phyloP scores from a whole-genome alignment of 2,888 invertebrate genomes.

The Pemphredon lugubris region DNA sequence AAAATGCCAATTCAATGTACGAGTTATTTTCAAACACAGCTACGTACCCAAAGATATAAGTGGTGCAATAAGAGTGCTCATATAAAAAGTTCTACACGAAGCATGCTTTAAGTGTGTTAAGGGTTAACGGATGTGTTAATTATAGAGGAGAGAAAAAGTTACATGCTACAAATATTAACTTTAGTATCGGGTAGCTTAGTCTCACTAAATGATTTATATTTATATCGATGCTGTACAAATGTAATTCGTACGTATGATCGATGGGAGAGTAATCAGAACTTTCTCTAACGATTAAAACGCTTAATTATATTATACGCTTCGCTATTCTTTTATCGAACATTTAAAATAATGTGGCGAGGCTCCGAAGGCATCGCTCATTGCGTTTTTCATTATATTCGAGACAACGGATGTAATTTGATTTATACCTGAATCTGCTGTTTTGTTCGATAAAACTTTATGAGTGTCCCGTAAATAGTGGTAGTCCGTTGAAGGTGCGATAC shows the following conservation, averaged over 20 bases:
- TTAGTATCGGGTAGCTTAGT: conserved; percentile 7
- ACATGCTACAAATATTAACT: conserved; percentile 63
- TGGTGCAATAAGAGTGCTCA: conserved; percentile 70
- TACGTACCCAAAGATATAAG: conserved; percentile 50
- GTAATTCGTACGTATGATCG: too few species aligned
- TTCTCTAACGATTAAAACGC: too few species aligned
- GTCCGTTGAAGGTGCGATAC: too few species aligned
- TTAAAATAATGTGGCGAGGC: too few species aligned
- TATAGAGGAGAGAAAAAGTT: conserved; percentile 65
- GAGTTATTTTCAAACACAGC: conserved; percentile 34
- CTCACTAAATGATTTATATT: conserved; percentile 3
- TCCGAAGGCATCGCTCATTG: too few species aligned
- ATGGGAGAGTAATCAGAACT: too few species aligned
- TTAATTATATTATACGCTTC: too few species aligned
- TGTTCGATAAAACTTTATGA: too few species aligned
- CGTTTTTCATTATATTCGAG: too few species aligned
- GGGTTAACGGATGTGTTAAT: conserved; percentile 72
- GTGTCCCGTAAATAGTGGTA: too few species aligned
- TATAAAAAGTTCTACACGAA: conserved; percentile 69
- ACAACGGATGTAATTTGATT: too few species aligned
- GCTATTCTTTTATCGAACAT: too few species aligned
- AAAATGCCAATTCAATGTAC: conserved; percentile 31
- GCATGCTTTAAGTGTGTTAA: conserved; percentile 77
- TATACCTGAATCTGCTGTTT: conserved; percentile 18
- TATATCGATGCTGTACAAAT: neutral